A percentile compares a stretch with the other conserved stretches of the same genome.
Conservation (phyloP, 2,113 vertebrate genomes). For the Fulica atra region DNA sequence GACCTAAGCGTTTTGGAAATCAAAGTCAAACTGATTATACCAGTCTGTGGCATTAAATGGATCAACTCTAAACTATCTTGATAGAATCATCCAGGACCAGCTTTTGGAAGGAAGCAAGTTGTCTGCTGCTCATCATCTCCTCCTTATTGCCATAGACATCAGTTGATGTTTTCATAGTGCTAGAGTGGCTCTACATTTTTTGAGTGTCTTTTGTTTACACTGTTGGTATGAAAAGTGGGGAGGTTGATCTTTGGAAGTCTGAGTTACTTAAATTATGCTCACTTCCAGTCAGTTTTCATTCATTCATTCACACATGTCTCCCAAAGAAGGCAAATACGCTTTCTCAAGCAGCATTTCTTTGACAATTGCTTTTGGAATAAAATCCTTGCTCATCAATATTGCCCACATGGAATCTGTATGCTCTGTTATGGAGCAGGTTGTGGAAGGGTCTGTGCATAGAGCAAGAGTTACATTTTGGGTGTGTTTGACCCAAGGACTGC, state of each 20-base stretch:
- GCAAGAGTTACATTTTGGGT: neutral
- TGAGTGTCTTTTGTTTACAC: neutral
- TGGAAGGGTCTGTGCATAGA: neutral
- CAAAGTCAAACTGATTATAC: neutral
- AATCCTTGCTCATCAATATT: neutral
- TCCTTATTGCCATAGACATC: neutral
- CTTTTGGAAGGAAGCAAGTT: neutral
- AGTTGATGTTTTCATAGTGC: neutral
- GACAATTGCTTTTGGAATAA: neutral
- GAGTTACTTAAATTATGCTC: neutral
- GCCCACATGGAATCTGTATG: neutral
- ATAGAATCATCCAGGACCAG: neutral
- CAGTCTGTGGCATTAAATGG: neutral
- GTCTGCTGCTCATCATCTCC: neutral
- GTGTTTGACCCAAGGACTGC: fast-evolving
- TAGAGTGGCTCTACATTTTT: neutral
- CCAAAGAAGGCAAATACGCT: neutral
- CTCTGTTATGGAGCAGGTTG: neutral
- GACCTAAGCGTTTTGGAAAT: neutral
- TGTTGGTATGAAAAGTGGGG: neutral
- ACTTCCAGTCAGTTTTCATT: neutral
- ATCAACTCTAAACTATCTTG: neutral
- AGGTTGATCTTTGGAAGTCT: neutral
- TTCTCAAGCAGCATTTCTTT: neutral
- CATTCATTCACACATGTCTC: neutral